A percentile compares a stretch with the other conserved stretches of the same genome.
Conservation (phyloP, 2,113 vertebrate species). For the Emydocephalus ijimae region DNA sequence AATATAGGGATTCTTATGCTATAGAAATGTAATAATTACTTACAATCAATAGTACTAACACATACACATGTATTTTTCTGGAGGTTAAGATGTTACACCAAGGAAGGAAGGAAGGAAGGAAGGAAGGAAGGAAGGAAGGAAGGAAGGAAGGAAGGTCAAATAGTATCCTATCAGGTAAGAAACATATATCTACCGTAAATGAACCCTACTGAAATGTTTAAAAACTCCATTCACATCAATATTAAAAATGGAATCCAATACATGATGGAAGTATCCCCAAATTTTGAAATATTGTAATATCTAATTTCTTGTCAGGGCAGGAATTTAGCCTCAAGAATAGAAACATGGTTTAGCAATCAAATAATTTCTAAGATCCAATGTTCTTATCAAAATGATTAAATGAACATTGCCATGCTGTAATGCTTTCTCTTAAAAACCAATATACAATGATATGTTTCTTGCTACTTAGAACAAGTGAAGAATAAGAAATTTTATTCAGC, state of each 20-base stretch:
- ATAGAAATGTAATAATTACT: constrained; percentile 16
- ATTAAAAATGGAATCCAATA: not conserved
- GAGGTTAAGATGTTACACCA: not conserved
- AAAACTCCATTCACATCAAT: not conserved
- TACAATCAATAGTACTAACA: not conserved
- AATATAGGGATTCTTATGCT: constrained; percentile 3
- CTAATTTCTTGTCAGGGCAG: not conserved
- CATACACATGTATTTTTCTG: not conserved
- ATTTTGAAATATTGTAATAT: not conserved
- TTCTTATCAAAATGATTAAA: not conserved
- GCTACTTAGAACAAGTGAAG: not conserved
- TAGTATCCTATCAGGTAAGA: not conserved
- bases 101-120: not conserved
- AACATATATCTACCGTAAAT: not conserved
- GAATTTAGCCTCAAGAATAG: not conserved
- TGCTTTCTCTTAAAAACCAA: not conserved
- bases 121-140: not conserved
- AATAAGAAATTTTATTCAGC: constrained; percentile 11
- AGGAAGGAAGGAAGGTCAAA: not conserved
- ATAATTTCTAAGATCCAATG: not conserved
- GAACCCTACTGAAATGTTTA: not conserved
- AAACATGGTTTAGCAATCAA: not conserved
- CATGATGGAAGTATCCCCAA: not conserved
- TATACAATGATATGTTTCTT: not conserved
- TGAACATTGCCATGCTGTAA: not conserved